These are phyloP conservation scores for Hepsetus odoe DNA, from an alignment of 2,113 vertebrate genomes.

Conservation along the genomic window DNA sequence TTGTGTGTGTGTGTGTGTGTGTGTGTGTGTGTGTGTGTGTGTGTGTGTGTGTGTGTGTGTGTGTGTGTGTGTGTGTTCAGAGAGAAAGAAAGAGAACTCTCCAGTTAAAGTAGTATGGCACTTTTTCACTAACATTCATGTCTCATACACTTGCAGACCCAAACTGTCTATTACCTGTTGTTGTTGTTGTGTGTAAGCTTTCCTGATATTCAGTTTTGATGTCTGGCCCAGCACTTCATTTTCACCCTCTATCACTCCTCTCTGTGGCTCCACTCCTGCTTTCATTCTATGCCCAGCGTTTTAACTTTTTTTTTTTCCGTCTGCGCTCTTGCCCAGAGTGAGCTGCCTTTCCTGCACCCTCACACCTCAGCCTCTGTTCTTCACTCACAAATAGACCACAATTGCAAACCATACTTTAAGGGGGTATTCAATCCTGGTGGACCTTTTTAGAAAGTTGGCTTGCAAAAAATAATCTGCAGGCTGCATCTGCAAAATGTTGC, in stretches of 20 bases:
- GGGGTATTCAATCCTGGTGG: neutral
- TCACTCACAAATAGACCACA: neutral
- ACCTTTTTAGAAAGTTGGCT: too few species aligned
- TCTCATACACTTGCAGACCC: neutral
- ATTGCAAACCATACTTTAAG: neutral
- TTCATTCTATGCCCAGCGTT: slow-evolving; percentile 31
- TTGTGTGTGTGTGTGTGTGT: too few species aligned
- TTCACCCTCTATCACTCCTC: slow-evolving; percentile 11
- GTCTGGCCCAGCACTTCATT: slow-evolving; percentile 14
- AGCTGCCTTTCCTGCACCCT: slow-evolving; percentile 10
- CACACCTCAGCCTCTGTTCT: slow-evolving; percentile 24
- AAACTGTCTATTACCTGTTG: slow-evolving; percentile 19
- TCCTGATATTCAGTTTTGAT: slow-evolving; percentile 7
- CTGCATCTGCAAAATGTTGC: too few species aligned
- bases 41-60: too few species aligned
- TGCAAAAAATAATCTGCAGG: too few species aligned
- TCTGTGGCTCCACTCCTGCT: slow-evolving; percentile 1
- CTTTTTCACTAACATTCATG: neutral
- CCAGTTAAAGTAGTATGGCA: too few species aligned
- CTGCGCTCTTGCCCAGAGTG: slow-evolving; percentile 1
- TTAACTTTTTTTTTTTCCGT: slow-evolving; percentile 39
- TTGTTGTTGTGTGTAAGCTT: slow-evolving; percentile 15
- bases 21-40: too few species aligned
- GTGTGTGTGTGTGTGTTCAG: too few species aligned
- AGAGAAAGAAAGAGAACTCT: too few species aligned